These are phyloP conservation scores for Cheilosia impressa DNA, from an alignment of 2,888 invertebrate species.

Conservation along the genomic window DNA sequence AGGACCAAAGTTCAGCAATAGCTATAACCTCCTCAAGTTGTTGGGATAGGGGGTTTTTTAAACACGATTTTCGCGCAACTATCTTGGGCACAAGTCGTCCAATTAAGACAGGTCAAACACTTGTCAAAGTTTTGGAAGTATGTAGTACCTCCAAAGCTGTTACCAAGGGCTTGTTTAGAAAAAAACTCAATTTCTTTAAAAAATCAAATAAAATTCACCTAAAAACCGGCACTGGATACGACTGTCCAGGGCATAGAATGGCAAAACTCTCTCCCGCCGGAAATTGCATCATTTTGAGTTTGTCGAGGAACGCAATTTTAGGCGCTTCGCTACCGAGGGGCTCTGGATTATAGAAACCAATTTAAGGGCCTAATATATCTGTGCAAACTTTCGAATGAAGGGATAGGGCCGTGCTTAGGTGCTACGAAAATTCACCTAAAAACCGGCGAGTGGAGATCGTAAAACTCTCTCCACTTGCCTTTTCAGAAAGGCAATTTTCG, in stretches of 20 bases:
- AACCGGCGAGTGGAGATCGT: constrained; percentile 86
- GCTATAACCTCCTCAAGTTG: not conserved
- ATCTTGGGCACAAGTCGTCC: too few species aligned
- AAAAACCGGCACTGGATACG: constrained; percentile 89
- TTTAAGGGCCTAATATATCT: not conserved
- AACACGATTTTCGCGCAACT: too few species aligned
- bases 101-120: too few species aligned
- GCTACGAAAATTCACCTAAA: constrained; percentile 84
- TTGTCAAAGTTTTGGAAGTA: too few species aligned
- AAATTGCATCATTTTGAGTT: constrained; percentile 70
- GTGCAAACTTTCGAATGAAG: not conserved
- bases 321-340: constrained; percentile 69
- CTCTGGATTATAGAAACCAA: constrained; percentile 36
- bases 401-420: constrained; percentile 13
- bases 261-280: constrained; percentile 59
- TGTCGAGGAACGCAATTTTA: constrained; percentile 64
- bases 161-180: too few species aligned
- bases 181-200: too few species aligned
- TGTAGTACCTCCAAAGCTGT: too few species aligned
- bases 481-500: constrained; percentile 85
- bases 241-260: constrained; percentile 88
- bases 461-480: constrained; percentile 83
- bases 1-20: not conserved
- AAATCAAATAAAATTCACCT: constrained; percentile 84
- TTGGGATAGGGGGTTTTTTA: constrained; percentile 44